Percentiles rank a stretch among this genome's conserved stretches.
Conservation (phyloP, 1,140 invertebrate genomes). For the Pentalonia nigronervosa region DNA sequence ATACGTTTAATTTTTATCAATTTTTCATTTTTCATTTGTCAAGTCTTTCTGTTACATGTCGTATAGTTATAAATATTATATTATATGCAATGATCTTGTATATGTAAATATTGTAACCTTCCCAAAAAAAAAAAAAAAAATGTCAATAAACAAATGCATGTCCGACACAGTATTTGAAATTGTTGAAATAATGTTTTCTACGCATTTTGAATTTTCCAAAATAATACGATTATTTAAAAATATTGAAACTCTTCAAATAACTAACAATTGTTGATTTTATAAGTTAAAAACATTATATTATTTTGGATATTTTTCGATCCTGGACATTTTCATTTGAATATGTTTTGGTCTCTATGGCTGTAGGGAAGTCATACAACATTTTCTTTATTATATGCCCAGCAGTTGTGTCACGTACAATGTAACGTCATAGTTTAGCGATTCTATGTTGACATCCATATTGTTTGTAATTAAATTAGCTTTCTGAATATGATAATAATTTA, state of each 20-base stretch:
- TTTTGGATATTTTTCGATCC: background rate
- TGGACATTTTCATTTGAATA: background rate
- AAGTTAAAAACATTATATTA: background rate
- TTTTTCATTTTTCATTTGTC: too few relatives aligned
- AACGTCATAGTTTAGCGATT: background rate
- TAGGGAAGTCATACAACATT: background rate
- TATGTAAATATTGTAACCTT: background rate
- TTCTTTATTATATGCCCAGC: background rate
- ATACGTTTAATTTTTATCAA: too few relatives aligned
- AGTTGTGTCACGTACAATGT: constrained; percentile 1
- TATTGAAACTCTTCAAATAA: background rate
- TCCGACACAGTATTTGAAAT: background rate
- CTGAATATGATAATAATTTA: background rate
- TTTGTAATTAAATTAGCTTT: background rate
- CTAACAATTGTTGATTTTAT: background rate
- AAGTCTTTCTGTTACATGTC: background rate
- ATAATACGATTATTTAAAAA: background rate
- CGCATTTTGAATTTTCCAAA: background rate
- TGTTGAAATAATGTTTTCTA: background rate
- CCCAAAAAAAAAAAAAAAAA: background rate
- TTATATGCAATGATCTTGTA: background rate
- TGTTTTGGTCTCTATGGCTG: background rate
- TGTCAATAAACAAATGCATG: background rate
- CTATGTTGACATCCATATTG: background rate
- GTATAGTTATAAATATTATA: background rate